A percentile compares a stretch with the other conserved stretches of the same genome.
Evolutionary conservation across 2,888 invertebrate genomes (phyloP).

Genomic region (Pristionchus japonicus): DNA sequence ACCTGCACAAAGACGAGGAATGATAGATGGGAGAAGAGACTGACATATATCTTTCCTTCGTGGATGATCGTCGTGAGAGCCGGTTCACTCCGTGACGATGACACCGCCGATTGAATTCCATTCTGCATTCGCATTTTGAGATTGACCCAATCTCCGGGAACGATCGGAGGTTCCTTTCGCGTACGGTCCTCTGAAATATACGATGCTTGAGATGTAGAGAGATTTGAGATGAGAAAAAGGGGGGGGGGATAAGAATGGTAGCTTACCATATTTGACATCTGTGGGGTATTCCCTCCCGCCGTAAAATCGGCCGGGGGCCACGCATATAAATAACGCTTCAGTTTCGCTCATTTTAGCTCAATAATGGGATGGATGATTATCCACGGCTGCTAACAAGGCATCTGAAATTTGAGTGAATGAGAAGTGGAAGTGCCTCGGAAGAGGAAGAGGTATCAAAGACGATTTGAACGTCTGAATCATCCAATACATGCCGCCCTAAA

Average conservation of each 20-base stretch:
- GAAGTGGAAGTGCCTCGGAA: background rate
- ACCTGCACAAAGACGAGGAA: background rate
- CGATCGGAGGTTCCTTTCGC: background rate
- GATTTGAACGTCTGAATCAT: background rate
- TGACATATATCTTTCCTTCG: constrained; percentile 3
- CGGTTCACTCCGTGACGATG: background rate
- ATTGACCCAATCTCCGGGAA: constrained; percentile 13
- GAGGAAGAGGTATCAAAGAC: background rate
- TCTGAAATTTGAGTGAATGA: background rate
- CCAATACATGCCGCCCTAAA: background rate
- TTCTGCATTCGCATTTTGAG: background rate
- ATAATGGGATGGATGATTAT: background rate
- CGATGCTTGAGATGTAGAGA: background rate
- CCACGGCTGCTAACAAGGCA: background rate
- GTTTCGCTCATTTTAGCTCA: constrained; percentile 27
- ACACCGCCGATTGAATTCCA: background rate
- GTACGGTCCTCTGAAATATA: background rate
- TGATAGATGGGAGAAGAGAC: background rate
- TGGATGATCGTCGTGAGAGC: constrained; percentile 28
- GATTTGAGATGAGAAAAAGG: too few relatives aligned
- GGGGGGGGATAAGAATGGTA: too few relatives aligned
- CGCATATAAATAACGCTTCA: background rate
- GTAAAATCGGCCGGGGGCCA: background rate
- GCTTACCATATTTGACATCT: background rate
- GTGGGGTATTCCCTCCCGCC: constrained; percentile 18